Conservation (phyloP, 2,888 invertebrate species). For the Orthosia gracilis region DNA sequence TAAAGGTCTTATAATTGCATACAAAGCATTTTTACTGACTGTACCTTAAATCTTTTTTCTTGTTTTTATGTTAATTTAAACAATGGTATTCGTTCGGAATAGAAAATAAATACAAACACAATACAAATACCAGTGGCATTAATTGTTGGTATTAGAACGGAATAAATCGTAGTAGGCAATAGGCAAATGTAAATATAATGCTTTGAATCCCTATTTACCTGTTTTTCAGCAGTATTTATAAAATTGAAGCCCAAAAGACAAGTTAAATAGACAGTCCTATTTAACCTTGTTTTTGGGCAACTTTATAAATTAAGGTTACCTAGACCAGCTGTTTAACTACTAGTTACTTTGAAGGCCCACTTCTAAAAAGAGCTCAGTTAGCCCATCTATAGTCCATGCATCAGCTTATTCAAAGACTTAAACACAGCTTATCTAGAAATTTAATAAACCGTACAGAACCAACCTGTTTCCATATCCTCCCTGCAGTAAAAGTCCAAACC, state of each 20-base stretch:
- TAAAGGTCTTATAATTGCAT: too few relatives aligned
- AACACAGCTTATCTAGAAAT: conserved; percentile 34
- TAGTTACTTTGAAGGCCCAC: neutral
- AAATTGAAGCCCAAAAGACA: neutral
- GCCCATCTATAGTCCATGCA: neutral
- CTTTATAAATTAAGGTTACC: too few relatives aligned
- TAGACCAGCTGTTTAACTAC: neutral
- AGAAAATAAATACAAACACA: too few relatives aligned
- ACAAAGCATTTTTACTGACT: too few relatives aligned
- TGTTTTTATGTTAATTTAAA: too few relatives aligned
- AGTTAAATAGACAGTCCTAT: neutral
- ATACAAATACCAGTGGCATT: too few relatives aligned
- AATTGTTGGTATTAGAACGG: too few relatives aligned
- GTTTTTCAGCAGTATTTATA: neutral
- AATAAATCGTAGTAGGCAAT: too few relatives aligned
- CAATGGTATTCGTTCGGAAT: too few relatives aligned
- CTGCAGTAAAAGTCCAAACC: conserved; percentile 40
- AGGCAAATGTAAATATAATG: too few relatives aligned
- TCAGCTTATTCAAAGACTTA: conserved; percentile 11
- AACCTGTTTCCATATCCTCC: conserved; percentile 48
- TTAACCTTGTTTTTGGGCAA: neutral
- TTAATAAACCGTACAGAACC: conserved; percentile 1
- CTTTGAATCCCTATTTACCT: neutral
- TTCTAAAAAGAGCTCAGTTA: neutral
- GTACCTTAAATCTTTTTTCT: too few relatives aligned